A percentile compares a stretch with the other conserved stretches of the same genome.
Conservation (phyloP, 1,140 invertebrate species). For the Dinothrombium tinctorium region DNA sequence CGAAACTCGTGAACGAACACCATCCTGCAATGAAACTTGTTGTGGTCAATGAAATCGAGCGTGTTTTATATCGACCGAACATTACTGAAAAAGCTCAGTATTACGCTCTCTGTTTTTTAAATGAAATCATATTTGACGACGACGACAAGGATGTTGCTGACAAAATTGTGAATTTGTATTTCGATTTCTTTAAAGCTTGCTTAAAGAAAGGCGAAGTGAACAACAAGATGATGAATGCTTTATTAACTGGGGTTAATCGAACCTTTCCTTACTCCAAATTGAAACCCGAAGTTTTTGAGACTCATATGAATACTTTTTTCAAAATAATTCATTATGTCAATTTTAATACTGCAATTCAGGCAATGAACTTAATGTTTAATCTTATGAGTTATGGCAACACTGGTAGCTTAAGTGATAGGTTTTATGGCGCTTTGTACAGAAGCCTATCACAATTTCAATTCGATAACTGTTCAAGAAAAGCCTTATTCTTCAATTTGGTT, state of each 20-base stretch:
- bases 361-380: slow-evolving; percentile 60
- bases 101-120: slow-evolving; percentile 70
- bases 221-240: slow-evolving; percentile 66
- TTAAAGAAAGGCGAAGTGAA: slow-evolving; percentile 75
- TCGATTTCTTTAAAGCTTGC: slow-evolving; percentile 79
- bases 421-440: slow-evolving; percentile 67
- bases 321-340: slow-evolving; percentile 51
- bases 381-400: slow-evolving; percentile 17
- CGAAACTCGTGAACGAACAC: slow-evolving; percentile 42
- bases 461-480: slow-evolving; percentile 41
- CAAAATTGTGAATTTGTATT: slow-evolving; percentile 68
- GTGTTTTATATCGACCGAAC: slow-evolving; percentile 63
- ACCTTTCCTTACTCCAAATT: slow-evolving; percentile 51
- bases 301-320: slow-evolving; percentile 50
- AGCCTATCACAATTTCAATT: slow-evolving; percentile 58
- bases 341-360: slow-evolving; percentile 61
- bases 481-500: slow-evolving; percentile 63
- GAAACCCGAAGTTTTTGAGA: slow-evolving; percentile 20
- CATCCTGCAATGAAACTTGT: slow-evolving; percentile 80
- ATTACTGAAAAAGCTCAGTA: slow-evolving; percentile 63
- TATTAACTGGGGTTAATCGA: slow-evolving; percentile 64
- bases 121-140: slow-evolving; percentile 3
- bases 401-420: slow-evolving; percentile 31
- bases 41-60: slow-evolving; percentile 64
- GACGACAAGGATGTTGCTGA: slow-evolving; percentile 50